These are phyloP conservation scores for Uropetala carovei DNA, from an alignment of 2,888 invertebrate species.

Conservation along the genomic window DNA sequence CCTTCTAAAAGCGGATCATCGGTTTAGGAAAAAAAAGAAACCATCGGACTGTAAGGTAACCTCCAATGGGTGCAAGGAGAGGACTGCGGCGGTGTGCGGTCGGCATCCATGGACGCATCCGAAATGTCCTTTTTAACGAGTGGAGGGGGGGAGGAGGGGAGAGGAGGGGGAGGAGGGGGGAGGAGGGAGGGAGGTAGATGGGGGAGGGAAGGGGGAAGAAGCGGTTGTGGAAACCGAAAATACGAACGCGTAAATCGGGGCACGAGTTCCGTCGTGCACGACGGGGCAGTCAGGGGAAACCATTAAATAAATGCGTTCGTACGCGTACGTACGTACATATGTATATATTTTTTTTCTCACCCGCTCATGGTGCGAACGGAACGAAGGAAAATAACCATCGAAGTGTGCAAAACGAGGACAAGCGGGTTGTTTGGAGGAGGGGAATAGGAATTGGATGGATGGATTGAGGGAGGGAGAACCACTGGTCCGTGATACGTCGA, in stretches of 20 bases:
- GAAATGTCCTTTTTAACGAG: neutral
- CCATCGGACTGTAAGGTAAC: neutral
- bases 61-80: neutral
- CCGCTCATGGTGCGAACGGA: too few species aligned
- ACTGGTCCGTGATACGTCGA: too few species aligned
- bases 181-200: neutral
- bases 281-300: neutral
- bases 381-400: too few species aligned
- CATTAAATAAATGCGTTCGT: too few species aligned
- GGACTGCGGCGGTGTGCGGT: neutral
- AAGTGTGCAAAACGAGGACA: too few species aligned
- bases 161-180: neutral
- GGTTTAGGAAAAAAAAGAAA: neutral
- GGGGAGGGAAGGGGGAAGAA: neutral
- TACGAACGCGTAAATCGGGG: too few species aligned
- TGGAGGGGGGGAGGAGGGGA: neutral
- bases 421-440: too few species aligned
- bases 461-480: too few species aligned
- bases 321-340: too few species aligned
- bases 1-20: neutral
- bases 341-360: too few species aligned
- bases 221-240: neutral
- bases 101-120: slow-evolving; percentile 5
- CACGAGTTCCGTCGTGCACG: neutral
- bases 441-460: too few species aligned